A percentile compares a stretch with the other conserved stretches of the same genome.
Conservation (phyloP, 2,113 vertebrate species). For the Nematolebias whitei region DNA sequence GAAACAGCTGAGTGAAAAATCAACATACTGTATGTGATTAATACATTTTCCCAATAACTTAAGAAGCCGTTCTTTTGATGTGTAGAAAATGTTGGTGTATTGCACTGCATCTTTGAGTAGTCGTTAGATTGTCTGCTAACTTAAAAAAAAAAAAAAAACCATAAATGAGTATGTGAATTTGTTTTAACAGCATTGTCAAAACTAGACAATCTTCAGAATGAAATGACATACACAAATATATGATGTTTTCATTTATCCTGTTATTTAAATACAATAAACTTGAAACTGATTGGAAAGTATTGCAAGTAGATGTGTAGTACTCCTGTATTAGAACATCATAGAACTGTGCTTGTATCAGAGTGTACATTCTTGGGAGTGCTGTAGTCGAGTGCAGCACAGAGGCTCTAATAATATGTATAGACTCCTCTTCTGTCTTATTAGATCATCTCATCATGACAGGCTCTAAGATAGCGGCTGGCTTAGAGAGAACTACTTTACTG, state of each 20-base stretch:
- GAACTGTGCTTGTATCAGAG: conserved; percentile 15
- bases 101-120: conserved; percentile 40
- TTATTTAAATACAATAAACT: neutral
- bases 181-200: conserved; percentile 17
- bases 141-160: conserved; percentile 19
- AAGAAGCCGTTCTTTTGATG: conserved; percentile 51
- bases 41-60: conserved; percentile 38
- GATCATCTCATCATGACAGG: conserved; percentile 64
- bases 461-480: conserved; percentile 51
- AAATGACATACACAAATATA: neutral
- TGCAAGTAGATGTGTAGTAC: neutral
- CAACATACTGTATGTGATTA: conserved; percentile 70
- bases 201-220: neutral
- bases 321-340: neutral
- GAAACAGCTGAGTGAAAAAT: conserved; percentile 55
- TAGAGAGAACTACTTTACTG: conserved; percentile 53
- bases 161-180: conserved; percentile 30
- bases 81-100: conserved; percentile 34
- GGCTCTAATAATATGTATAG: conserved; percentile 51
- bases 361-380: conserved; percentile 25
- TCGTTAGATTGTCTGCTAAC: conserved; percentile 35
- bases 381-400: conserved; percentile 45
- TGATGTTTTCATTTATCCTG: neutral
- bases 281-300: neutral
- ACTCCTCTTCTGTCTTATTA: conserved; percentile 66